Percentiles rank a stretch among this genome's conserved stretches.
Evolutionary conservation across 2,113 vertebrate species (phyloP).

Genomic region (Thalassoma bifasciatum): DNA sequence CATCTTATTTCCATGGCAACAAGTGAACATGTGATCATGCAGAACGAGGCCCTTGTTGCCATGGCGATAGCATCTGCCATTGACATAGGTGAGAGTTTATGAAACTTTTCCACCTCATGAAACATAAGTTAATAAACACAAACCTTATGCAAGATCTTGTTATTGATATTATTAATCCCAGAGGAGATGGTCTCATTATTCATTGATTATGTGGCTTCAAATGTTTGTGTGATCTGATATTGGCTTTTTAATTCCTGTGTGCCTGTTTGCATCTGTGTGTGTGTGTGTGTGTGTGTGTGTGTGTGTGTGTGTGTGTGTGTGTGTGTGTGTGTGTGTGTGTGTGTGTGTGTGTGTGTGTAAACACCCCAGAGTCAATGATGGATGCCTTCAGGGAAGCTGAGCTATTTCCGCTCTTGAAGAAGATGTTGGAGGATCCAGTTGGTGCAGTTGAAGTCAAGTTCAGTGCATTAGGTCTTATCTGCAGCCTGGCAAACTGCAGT

Average conservation of each 20-base stretch:
- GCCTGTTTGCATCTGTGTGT: no score
- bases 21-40: slow-evolving; percentile 88
- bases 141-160: no score
- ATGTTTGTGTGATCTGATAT: no score
- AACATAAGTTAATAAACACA: neutral
- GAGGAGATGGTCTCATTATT: no score
- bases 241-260: no score
- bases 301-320: no score
- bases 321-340: neutral
- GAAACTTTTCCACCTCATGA: no score
- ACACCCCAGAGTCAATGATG: slow-evolving; percentile 83
- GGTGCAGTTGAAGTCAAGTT: slow-evolving; percentile 89
- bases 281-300: no score
- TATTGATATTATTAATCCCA: no score
- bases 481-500: slow-evolving; percentile 89
- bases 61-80: slow-evolving; percentile 88
- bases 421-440: slow-evolving; percentile 85
- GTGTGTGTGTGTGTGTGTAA: slow-evolving; percentile 30
- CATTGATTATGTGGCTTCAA: no score
- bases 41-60: slow-evolving; percentile 90
- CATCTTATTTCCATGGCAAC: slow-evolving; percentile 90
- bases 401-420: slow-evolving; percentile 84
- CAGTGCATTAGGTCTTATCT: slow-evolving; percentile 87
- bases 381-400: slow-evolving; percentile 81
- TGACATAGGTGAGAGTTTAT: slow-evolving; percentile 82